These are phyloP conservation scores for Anastrepha obliqua DNA, from an alignment of 1,140 invertebrate species.

Conservation along the genomic window DNA sequence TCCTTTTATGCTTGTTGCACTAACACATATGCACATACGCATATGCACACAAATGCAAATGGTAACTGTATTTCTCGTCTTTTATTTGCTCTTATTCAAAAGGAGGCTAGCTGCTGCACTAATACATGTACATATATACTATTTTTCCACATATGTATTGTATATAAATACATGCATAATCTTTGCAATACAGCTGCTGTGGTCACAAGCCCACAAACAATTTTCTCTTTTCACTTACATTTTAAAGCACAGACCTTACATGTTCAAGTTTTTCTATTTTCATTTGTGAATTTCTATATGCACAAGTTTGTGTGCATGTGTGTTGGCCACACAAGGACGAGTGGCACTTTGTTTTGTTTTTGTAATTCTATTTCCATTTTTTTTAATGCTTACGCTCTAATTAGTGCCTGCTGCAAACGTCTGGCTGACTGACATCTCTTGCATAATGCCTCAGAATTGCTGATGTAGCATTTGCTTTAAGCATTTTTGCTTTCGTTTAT, in stretches of 20 bases:
- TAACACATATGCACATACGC: not conserved
- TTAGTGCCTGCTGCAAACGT: constrained; percentile 39
- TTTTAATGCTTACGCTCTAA: constrained; percentile 31
- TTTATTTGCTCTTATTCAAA: constrained; percentile 18
- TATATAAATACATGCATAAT: no score
- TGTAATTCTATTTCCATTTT: constrained; percentile 30
- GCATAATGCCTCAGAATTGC: not conserved
- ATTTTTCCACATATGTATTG: no score
- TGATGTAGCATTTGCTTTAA: not conserved
- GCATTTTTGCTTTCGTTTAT: not conserved
- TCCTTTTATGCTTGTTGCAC: not conserved
- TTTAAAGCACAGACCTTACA: not conserved
- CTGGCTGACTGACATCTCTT: constrained; percentile 13
- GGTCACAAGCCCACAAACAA: not conserved
- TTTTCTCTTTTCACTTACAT: not conserved
- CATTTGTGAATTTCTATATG: not conserved
- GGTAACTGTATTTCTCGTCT: constrained; percentile 20
- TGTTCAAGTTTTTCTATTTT: not conserved
- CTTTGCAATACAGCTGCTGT: not conserved
- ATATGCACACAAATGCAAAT: not conserved
- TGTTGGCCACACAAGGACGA: constrained; percentile 7
- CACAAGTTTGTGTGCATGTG: not conserved
- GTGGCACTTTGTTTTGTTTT: constrained; percentile 15
- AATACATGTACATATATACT: not conserved
- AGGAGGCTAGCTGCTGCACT: not conserved